phyloP scores from a whole-genome alignment of 2,113 vertebrate species.

The Setophaga petechia region DNA sequence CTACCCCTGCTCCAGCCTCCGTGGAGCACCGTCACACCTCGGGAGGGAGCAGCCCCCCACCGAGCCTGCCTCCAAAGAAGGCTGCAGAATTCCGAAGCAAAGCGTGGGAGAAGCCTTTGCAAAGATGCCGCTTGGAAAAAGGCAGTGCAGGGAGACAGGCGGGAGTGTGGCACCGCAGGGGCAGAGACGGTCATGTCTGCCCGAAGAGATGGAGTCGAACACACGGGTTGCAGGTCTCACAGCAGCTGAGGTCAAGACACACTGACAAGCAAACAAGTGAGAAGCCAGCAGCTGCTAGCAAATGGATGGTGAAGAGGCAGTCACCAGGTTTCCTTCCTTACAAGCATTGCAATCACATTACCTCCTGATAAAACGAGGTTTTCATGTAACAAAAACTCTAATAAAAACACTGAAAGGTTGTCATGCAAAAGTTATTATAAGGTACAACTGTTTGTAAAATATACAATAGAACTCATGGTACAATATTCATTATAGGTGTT shows the following conservation, averaged over 20 bases:
- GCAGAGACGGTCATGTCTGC: too few species aligned
- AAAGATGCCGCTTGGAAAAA: too few species aligned
- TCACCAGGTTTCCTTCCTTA: not conserved
- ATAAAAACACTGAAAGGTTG: not conserved
- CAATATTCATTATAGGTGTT: not conserved
- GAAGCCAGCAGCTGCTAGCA: not conserved
- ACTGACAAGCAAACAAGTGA: not conserved
- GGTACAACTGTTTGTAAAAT: not conserved
- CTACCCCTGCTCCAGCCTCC: too few species aligned
- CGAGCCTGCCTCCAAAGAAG: too few species aligned
- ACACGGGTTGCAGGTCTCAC: not conserved
- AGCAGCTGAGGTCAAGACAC: not conserved
- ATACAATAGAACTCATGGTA: not conserved
- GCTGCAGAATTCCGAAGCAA: too few species aligned
- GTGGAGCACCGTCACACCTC: too few species aligned
- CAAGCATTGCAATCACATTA: not conserved
- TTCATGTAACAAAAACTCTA: not conserved
- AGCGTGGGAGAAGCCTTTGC: too few species aligned
- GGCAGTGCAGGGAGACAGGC: too few species aligned
- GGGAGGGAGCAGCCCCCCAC: too few species aligned
- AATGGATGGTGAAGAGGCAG: not conserved
- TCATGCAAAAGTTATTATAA: not conserved
- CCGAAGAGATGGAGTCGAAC: too few species aligned
- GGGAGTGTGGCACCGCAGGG: too few species aligned
- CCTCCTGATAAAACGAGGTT: not conserved